These are phyloP conservation scores for Gonatopus flavifemur DNA, from an alignment of 1,140 invertebrate species.

Conservation along the genomic window DNA sequence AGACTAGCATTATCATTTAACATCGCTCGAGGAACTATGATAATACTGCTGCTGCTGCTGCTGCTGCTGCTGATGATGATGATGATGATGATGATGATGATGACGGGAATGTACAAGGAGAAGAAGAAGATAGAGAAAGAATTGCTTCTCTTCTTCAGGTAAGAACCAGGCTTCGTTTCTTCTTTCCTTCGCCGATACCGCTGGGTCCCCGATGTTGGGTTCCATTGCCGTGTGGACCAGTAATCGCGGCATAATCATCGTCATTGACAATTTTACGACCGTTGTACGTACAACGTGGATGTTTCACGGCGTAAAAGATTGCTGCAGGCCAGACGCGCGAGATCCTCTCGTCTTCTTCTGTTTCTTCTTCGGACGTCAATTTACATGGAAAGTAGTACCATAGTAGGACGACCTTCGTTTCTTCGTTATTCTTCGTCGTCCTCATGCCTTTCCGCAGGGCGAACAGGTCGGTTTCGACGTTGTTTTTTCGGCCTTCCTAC, in stretches of 20 bases:
- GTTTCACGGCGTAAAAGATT: slow-evolving; percentile 19
- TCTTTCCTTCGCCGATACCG: too few species aligned
- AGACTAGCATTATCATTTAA: too few species aligned
- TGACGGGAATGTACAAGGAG: too few species aligned
- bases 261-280: slow-evolving; percentile 27
- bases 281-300: slow-evolving; percentile 15
- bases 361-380: slow-evolving; percentile 5
- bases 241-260: slow-evolving; percentile 27
- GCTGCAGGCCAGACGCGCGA: slow-evolving; percentile 7
- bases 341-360: not conserved
- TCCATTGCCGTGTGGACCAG: not conserved
- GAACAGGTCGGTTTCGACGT: not conserved
- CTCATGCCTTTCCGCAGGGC: not conserved
- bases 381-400: slow-evolving; percentile 25
- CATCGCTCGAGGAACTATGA: too few species aligned
- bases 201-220: not conserved
- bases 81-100: too few species aligned
- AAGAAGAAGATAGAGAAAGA: too few species aligned
- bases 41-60: too few species aligned
- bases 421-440: not conserved
- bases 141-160: not conserved
- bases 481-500: too few species aligned
- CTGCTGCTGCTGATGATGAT: too few species aligned
- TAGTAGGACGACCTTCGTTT: slow-evolving; percentile 8
- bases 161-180: too few species aligned